Conservation (phyloP, 2,113 vertebrate species). For the Henicopernis longicauda region DNA sequence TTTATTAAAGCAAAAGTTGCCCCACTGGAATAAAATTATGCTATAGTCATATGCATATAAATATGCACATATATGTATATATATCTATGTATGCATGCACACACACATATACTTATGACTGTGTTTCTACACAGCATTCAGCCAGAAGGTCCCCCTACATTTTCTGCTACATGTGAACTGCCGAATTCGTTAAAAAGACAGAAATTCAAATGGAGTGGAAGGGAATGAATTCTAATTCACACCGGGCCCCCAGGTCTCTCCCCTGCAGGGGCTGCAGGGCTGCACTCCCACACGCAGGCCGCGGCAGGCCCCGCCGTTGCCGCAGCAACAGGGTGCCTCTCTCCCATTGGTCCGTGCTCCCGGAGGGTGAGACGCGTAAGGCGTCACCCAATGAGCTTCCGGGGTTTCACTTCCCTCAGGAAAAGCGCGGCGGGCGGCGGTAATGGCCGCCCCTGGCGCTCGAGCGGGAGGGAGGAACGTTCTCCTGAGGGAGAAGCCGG, state of each 20-base stretch:
- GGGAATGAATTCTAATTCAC: neutral
- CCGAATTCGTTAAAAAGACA: neutral
- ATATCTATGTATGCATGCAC: fast-evolving
- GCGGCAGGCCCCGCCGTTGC: neutral
- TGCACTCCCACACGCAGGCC: fast-evolving
- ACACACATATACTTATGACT: neutral
- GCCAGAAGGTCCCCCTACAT: neutral
- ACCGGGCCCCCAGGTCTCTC: fast-evolving
- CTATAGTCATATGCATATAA: neutral
- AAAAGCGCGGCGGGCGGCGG: fast-evolving
- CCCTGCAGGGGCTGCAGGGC: neutral
- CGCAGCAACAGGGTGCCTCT: fast-evolving
- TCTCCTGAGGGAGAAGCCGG: neutral
- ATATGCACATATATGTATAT: neutral
- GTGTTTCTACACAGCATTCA: neutral
- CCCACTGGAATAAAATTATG: neutral
- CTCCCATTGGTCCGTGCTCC: neutral
- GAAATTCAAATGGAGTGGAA: neutral
- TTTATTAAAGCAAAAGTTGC: slow-evolving; percentile 47
- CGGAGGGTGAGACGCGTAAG: too few species aligned
- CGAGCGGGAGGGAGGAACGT: fast-evolving
- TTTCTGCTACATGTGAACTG: neutral
- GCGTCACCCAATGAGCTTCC: neutral
- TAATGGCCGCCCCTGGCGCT: fast-evolving
- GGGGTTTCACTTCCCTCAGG: fast-evolving